These are phyloP conservation scores for Phengaris alcon DNA, from an alignment of 2,888 invertebrate genomes.

Conservation along the genomic window DNA sequence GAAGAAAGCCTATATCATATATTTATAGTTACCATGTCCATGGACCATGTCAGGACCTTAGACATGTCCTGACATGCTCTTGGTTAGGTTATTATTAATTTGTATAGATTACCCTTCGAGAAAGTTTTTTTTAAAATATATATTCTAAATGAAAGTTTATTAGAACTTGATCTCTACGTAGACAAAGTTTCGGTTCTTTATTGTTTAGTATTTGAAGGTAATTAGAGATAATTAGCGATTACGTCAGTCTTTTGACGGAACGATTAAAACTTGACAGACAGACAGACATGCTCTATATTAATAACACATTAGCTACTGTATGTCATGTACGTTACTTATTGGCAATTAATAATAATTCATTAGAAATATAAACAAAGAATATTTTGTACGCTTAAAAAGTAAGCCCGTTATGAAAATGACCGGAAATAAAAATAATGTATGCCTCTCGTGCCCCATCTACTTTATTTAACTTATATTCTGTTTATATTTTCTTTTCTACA, in stretches of 20 bases:
- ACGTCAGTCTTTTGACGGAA: constrained; percentile 56
- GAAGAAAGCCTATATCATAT: too few relatives aligned
- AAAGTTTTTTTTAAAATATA: neutral
- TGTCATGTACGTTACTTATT: constrained; percentile 34
- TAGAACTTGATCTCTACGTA: neutral
- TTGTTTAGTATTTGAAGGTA: constrained; percentile 28
- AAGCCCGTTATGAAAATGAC: too few relatives aligned
- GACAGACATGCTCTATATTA: constrained; percentile 40
- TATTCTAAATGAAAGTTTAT: neutral
- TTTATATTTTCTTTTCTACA: too few relatives aligned
- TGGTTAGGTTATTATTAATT: too few relatives aligned
- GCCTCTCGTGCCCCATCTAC: too few relatives aligned
- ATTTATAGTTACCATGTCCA: too few relatives aligned
- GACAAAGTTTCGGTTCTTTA: neutral
- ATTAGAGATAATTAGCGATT: constrained; percentile 38
- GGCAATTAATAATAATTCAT: constrained; percentile 32
- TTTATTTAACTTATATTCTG: too few relatives aligned
- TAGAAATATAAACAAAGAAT: neutral
- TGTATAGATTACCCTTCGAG: too few relatives aligned
- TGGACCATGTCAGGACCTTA: too few relatives aligned
- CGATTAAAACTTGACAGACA: constrained; percentile 56
- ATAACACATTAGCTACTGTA: constrained; percentile 30
- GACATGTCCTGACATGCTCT: too few relatives aligned
- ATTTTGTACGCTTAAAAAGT: too few relatives aligned
- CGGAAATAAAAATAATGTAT: too few relatives aligned